Evolutionary conservation across 2,113 vertebrate genomes (phyloP).

Genomic region (Cyprinodon tularosa): DNA sequence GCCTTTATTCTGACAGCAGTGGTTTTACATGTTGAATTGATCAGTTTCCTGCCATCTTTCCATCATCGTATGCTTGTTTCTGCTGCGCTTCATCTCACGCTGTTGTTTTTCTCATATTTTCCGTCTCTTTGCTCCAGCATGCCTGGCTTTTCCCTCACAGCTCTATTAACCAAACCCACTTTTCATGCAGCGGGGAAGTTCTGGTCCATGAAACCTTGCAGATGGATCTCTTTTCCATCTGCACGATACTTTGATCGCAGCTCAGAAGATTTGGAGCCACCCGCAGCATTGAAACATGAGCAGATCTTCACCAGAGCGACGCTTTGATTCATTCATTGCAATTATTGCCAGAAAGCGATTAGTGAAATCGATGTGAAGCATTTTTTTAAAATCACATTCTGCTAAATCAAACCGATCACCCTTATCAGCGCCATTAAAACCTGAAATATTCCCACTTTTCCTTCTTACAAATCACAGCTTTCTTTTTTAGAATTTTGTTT

Average conservation of each 20-base stretch:
- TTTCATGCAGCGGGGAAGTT: constrained; percentile 12
- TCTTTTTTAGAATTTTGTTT: no score
- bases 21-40: constrained; percentile 25
- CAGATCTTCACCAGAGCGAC: constrained; percentile 2
- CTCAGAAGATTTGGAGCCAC: not conserved
- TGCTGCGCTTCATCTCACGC: constrained; percentile 5
- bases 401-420: not conserved
- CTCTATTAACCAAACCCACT: constrained; percentile 33
- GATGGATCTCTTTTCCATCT: constrained; percentile 27
- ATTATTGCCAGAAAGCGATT: not conserved
- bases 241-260: not conserved
- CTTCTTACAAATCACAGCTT: no score
- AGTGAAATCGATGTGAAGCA: not conserved
- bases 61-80: constrained; percentile 36
- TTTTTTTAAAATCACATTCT: not conserved
- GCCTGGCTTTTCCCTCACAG: constrained; percentile 6
- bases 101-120: constrained; percentile 39
- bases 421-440: no score
- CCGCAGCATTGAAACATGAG: not conserved
- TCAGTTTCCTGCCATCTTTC: constrained; percentile 28
- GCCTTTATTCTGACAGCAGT: constrained; percentile 29
- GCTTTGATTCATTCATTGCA: constrained; percentile 18
- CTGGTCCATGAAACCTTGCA: constrained; percentile 17
- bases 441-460: no score
- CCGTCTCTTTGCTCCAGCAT: constrained; percentile 23